Percentiles rank a stretch among this genome's conserved stretches.
These are phyloP conservation scores for Lepeophtheirus nordmannii DNA, from an alignment of 2,888 invertebrate genomes.

Conservation along the genomic window DNA sequence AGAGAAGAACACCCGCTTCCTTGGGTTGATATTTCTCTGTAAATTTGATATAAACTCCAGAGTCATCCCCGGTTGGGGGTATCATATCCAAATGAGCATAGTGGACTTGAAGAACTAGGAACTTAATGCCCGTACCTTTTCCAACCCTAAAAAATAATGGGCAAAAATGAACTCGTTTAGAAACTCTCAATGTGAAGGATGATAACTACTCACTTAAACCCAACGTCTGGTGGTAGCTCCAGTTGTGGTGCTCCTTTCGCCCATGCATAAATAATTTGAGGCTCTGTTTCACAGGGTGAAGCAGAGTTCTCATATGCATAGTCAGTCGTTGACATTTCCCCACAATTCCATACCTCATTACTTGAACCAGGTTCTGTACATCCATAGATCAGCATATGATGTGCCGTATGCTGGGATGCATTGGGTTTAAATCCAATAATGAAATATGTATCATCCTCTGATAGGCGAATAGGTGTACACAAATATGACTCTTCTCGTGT, in stretches of 20 bases:
- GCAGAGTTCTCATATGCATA: slow-evolving; percentile 43
- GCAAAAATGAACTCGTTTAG: background rate
- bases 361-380: slow-evolving; percentile 52
- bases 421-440: slow-evolving; percentile 80
- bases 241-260: slow-evolving; percentile 74
- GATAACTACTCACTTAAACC: background rate
- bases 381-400: slow-evolving; percentile 84
- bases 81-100: slow-evolving; percentile 52
- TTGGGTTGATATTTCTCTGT: slow-evolving; percentile 58
- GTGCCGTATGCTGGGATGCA: slow-evolving; percentile 73
- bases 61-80: slow-evolving; percentile 47
- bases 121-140: slow-evolving; percentile 59
- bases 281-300: slow-evolving; percentile 32
- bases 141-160: slow-evolving; percentile 49
- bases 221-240: slow-evolving; percentile 30
- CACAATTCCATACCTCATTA: slow-evolving; percentile 55
- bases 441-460: slow-evolving; percentile 31
- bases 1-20: slow-evolving; percentile 72
- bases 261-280: slow-evolving; percentile 81
- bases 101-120: slow-evolving; percentile 84
- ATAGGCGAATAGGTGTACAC: slow-evolving; percentile 51
- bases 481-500: slow-evolving; percentile 77
- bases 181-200: background rate
- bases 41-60: slow-evolving; percentile 64
- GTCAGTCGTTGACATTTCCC: slow-evolving; percentile 58